A percentile compares a stretch with the other conserved stretches of the same genome.
Conservation (phyloP, 1,140 invertebrate species). For the Trypoxylus dichotomus region DNA sequence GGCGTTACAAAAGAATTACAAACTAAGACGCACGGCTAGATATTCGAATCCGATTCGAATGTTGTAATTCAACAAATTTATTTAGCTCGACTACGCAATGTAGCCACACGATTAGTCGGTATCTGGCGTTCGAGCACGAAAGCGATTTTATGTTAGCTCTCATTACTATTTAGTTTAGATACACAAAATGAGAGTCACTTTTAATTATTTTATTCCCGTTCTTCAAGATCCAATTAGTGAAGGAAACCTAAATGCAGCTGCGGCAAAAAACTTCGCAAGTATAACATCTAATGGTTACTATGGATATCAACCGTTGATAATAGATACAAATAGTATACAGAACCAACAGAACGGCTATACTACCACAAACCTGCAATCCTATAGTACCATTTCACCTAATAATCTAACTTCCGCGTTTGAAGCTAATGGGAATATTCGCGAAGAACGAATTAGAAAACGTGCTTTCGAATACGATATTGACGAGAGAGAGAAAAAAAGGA, state of each 20-base stretch:
- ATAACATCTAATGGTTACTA: conserved; percentile 46
- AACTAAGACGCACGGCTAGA: background rate
- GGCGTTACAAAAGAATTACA: too few relatives aligned
- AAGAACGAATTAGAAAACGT: conserved; percentile 25
- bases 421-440: background rate
- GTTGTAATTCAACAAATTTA: conserved; percentile 21
- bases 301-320: conserved; percentile 42
- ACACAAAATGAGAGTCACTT: background rate
- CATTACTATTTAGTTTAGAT: too few relatives aligned
- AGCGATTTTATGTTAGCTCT: background rate
- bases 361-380: conserved; percentile 35
- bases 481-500: conserved; percentile 25
- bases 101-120: background rate
- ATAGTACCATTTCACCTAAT: background rate
- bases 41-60: background rate
- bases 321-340: conserved; percentile 25
- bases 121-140: background rate
- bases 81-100: conserved; percentile 27
- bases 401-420: background rate
- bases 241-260: background rate
- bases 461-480: conserved; percentile 16
- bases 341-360: conserved; percentile 21
- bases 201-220: conserved; percentile 6
- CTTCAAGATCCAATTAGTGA: conserved; percentile 3
- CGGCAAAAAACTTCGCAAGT: conserved; percentile 21